Evolutionary conservation across 1,140 invertebrate species (phyloP).

Genomic region (Latrodectus geometricus): DNA sequence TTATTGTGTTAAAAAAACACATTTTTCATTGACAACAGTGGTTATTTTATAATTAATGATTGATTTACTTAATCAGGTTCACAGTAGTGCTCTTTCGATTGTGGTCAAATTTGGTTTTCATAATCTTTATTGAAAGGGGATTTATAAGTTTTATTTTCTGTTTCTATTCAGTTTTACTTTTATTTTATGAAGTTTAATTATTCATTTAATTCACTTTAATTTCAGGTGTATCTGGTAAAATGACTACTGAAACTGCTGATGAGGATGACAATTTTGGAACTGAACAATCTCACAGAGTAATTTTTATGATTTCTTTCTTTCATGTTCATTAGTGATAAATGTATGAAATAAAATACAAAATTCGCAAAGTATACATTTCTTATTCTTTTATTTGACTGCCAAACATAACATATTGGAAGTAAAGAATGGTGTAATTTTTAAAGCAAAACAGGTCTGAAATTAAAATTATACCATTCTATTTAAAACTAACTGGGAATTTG

Average conservation of each 20-base stretch:
- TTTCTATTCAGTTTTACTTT: neutral
- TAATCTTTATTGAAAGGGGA: neutral
- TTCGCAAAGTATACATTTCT: neutral
- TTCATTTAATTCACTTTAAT: neutral
- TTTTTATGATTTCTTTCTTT: neutral
- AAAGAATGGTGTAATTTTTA: too few species aligned
- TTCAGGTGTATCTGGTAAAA: conserved; percentile 93
- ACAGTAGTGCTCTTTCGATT: too few species aligned
- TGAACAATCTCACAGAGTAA: conserved; percentile 86
- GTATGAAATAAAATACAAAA: neutral
- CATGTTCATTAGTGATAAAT: neutral
- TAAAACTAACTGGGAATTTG: too few species aligned
- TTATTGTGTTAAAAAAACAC: too few species aligned
- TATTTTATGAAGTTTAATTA: neutral
- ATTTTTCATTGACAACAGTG: too few species aligned
- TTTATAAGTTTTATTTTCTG: neutral
- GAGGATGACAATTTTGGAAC: conserved; percentile 99
- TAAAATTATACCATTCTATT: too few species aligned
- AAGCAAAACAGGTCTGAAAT: too few species aligned
- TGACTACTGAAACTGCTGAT: conserved; percentile 97
- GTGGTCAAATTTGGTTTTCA: too few species aligned
- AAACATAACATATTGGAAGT: neutral
- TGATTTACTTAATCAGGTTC: too few species aligned
- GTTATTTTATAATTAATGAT: too few species aligned
- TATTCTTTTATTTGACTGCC: neutral